Conservation (phyloP, 2,113 vertebrate species). For the Trematocara unimaculatum region DNA sequence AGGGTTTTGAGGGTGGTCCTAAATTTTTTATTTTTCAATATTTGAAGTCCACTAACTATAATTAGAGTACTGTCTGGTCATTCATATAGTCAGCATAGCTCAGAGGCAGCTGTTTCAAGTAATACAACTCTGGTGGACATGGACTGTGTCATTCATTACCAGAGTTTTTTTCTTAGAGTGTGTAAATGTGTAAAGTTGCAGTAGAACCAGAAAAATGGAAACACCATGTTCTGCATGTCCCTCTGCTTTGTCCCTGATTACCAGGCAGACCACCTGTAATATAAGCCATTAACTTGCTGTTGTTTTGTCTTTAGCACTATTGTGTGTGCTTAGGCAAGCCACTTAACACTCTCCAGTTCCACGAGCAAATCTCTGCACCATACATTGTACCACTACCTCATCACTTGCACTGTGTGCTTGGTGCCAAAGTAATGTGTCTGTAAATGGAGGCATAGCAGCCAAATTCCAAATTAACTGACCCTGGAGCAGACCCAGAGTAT, state of each 20-base stretch:
- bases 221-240: background rate
- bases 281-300: background rate
- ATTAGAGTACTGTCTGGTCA: background rate
- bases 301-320: background rate
- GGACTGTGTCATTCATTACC: background rate
- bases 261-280: background rate
- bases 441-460: constrained; percentile 35
- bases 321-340: background rate
- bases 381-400: constrained; percentile 33
- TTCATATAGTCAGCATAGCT: background rate
- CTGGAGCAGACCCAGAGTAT: constrained; percentile 34
- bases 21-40: background rate
- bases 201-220: background rate
- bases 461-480: constrained; percentile 58
- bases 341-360: background rate
- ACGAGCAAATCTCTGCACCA: background rate
- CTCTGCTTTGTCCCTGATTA: background rate
- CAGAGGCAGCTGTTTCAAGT: background rate
- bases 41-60: background rate
- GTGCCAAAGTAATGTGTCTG: constrained; percentile 42
- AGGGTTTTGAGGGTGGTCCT: background rate
- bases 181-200: background rate
- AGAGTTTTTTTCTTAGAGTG: background rate
- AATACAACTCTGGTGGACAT: background rate
- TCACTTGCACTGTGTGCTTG: constrained; percentile 5